A percentile compares a stretch with the other conserved stretches of the same genome.
Conservation (phyloP, 2,113 vertebrate species). For the Himantopus leucocephalus region DNA sequence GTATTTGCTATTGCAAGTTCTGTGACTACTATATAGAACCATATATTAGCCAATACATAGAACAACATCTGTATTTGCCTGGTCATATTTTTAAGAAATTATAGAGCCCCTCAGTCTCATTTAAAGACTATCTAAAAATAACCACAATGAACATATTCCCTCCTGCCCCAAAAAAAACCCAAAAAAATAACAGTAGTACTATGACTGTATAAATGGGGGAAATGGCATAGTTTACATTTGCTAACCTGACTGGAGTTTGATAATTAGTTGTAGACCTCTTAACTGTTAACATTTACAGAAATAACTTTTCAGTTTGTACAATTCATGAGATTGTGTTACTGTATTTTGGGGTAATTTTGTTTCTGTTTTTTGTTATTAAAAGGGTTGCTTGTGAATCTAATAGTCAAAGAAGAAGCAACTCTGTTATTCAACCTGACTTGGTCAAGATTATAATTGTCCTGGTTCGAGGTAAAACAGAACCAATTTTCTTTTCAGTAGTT, state of each 20-base stretch:
- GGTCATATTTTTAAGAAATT: neutral
- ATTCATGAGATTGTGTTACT: neutral
- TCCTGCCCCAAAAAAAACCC: neutral
- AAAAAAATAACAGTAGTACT: neutral
- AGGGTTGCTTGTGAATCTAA: neutral
- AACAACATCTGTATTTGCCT: neutral
- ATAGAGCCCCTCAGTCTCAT: neutral
- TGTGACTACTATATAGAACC: neutral
- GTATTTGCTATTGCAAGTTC: neutral
- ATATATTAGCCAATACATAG: neutral
- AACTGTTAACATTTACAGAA: neutral
- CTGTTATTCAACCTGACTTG: neutral
- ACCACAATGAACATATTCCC: accelerated
- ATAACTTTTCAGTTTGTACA: neutral
- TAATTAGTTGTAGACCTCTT: neutral
- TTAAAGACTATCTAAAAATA: neutral
- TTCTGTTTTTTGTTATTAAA: neutral
- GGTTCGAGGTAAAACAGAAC: neutral
- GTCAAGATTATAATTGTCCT: neutral
- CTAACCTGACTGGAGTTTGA: neutral
- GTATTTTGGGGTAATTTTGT: neutral
- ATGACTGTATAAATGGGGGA: neutral
- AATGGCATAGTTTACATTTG: neutral
- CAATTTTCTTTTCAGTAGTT: neutral
- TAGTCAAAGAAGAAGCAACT: neutral